Base-by-base conservation (phyloP, 2,113 vertebrate genomes). In the Lates calcarifer region DNA sequence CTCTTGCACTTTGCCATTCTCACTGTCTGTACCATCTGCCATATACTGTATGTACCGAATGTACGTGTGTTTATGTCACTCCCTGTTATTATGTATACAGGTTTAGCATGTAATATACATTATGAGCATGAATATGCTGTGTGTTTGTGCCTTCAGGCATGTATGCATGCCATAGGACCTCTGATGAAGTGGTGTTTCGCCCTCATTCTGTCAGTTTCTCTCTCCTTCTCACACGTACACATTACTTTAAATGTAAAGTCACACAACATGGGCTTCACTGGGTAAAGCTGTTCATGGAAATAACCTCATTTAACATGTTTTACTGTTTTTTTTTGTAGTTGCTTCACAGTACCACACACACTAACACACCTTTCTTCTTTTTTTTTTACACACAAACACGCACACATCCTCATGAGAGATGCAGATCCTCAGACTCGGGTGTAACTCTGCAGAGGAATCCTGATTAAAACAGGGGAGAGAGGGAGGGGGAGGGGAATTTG, bases 11-110 rank as follows among this genome's bases (percentile, higher is more conserved):
- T 39, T n/a, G 18, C 39, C 63, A 7, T 56, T 35, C 29, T 26
- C 58, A 24, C 61, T 5, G 20, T 47, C 49, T 31, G 12, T 41
- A 41, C 92, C 91, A 91, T 90, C 91, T 91, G 89, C 78, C 68
- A 58, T n/a, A 1, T 24, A 88, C 78, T 65, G 55, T n/a, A 1
- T 24, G 31, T 5, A 31, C 51, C 43, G 51, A 14, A 45, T 56
- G 28, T 17, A 15, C 24, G 39, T 47, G 76, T 73, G 49, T 82
- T 57, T 35, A 22, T 68, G 75, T 79, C 49, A 8, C 78, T 37
- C 28, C 10, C n/a, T 62, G 51, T 79, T 84, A 56, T 75, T 79
- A 77, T 78, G 71, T 68, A 76, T 62, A 5, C 55, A 68, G 47
- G 28, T 73, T 71, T 45, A 72, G 26, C n/a, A 74, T 72, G 74